These are phyloP conservation scores for Oryzias sinensis DNA, from an alignment of 2,797 vertebrate genomes.

Conservation along the genomic window DNA sequence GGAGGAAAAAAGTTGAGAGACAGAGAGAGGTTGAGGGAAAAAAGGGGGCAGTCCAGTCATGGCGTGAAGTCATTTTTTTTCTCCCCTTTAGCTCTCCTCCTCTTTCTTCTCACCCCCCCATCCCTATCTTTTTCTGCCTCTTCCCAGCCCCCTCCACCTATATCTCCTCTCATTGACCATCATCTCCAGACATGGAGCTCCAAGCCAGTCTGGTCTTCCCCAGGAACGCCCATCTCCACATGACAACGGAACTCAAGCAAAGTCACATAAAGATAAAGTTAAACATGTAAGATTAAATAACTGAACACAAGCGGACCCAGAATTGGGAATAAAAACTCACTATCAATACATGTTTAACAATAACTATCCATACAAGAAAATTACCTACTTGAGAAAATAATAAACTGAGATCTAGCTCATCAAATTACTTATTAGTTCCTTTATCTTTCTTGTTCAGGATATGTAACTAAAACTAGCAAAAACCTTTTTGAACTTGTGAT, in stretches of 20 bases:
- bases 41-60: conserved; percentile 78
- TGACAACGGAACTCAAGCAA: conserved; percentile 79
- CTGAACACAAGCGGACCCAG: conserved; percentile 9
- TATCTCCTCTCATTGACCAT: conserved; percentile 38
- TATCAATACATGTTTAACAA: not conserved
- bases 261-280: conserved; percentile 27
- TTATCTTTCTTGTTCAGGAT: conserved; percentile 33
- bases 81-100: conserved; percentile 66
- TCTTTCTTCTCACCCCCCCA: conserved; percentile 58
- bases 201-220: conserved; percentile 85
- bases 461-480: conserved; percentile 11
- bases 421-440: conserved; percentile 42
- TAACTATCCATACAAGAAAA: not conserved
- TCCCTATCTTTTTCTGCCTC: conserved; percentile 58
- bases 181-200: conserved; percentile 64
- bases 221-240: conserved; percentile 85
- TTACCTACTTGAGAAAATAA: not conserved
- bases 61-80: conserved; percentile 71
- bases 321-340: not conserved
- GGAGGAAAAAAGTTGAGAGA: conserved; percentile 64
- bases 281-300: conserved; percentile 18
- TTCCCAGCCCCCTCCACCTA: conserved; percentile 9
- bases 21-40: conserved; percentile 65
- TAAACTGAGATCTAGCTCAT: conserved; percentile 28
- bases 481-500: conserved; percentile 30